A percentile compares a stretch with the other conserved stretches of the same genome.
Evolutionary conservation across 1,140 invertebrate species (phyloP).

Genomic region (Phenacoccus solenopsis): DNA sequence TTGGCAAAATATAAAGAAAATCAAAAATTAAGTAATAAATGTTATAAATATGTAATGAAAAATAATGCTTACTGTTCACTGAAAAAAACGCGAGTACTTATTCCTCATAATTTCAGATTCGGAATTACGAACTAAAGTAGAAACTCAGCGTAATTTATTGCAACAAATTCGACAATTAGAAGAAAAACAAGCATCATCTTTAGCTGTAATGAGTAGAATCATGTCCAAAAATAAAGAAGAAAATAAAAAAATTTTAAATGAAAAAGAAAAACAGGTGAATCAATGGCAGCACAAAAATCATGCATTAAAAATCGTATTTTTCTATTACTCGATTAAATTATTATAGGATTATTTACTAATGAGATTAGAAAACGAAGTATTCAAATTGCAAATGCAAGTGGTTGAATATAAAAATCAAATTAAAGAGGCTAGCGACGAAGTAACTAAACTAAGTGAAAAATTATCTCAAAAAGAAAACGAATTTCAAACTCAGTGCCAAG

Average conservation of each 20-base stretch:
- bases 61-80: no score
- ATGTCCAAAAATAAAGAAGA: not conserved
- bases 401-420: not conserved
- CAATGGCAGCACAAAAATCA: not conserved
- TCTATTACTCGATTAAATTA: not conserved
- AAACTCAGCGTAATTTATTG: not conserved
- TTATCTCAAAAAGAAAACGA: not conserved
- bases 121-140: not conserved
- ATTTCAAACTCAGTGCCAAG: not conserved
- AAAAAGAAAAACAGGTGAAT: not conserved
- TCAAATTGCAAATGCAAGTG: not conserved
- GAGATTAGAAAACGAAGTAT: conserved; percentile 11
- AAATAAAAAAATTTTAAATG: not conserved
- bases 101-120: not conserved
- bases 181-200: not conserved
- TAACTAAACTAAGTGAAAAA: not conserved
- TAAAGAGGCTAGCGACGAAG: not conserved
- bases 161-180: not conserved
- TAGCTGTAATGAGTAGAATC: not conserved
- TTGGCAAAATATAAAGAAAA: not conserved
- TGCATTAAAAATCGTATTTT: not conserved
- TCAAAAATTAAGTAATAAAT: not conserved
- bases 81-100: no score
- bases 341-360: conserved; percentile 6
- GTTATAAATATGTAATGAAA: not conserved